phyloP scores from a whole-genome alignment of 1,140 invertebrate species.

The Holcopasites calliopsidis region DNA sequence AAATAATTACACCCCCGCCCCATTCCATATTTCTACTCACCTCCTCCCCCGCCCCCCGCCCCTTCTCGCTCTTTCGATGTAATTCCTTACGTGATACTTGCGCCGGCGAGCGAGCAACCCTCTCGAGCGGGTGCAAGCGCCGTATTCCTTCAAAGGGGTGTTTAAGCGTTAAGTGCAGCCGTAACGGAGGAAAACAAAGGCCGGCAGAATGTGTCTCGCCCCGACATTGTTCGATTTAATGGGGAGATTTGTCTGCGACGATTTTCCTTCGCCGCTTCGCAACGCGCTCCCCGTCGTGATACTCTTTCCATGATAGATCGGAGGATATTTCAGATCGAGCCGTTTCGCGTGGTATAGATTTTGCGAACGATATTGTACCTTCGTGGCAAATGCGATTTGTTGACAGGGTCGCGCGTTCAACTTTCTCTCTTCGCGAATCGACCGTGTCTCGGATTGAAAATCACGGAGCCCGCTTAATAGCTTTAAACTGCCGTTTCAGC shows the following conservation, averaged over 20 bases:
- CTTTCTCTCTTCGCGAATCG: not conserved
- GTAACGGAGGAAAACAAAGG: not conserved
- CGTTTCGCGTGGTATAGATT: not conserved
- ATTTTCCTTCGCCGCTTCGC: not conserved
- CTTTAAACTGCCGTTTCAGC: not conserved
- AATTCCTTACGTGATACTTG: slow-evolving; percentile 48
- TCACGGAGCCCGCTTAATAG: not conserved
- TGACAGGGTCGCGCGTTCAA: not conserved
- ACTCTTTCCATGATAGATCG: not conserved
- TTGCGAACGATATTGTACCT: not conserved
- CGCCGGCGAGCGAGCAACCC: slow-evolving; percentile 20
- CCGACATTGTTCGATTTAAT: slow-evolving; percentile 12
- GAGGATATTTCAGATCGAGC: not conserved
- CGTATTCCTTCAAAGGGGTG: slow-evolving; percentile 27
- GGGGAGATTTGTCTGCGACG: not conserved
- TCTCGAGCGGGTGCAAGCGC: slow-evolving; percentile 1
- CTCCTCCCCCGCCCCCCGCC: not conserved
- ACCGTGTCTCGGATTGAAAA: not conserved
- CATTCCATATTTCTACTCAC: slow-evolving; percentile 17
- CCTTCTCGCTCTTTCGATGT: slow-evolving; percentile 22
- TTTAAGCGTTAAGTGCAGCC: slow-evolving; percentile 37
- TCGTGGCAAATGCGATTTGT: not conserved
- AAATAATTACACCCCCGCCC: slow-evolving; percentile 61
- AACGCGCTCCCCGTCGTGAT: not conserved
- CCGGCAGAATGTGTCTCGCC: not conserved